Evolutionary conservation across 2,888 invertebrate species (phyloP), one percentile per base, ranked within the genome.

Genomic region (Erannis defoliaria): DNA sequence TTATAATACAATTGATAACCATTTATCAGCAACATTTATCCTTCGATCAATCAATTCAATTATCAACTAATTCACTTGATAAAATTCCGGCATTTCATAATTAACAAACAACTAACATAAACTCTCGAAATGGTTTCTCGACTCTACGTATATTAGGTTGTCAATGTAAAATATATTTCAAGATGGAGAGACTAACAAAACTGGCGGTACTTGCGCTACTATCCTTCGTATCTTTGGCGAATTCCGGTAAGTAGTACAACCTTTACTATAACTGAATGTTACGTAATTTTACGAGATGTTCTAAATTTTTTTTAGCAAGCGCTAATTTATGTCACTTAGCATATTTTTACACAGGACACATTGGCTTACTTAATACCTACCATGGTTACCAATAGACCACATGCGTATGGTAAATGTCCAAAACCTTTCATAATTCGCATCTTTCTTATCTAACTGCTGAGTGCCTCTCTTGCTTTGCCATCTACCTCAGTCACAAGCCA

Each of bases 241-340:
- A 63, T 26, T 69, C 73, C 55, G 78, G 81, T 81, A 71, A 73
- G 78, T 56, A 31, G 19, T 1, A 2, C 33, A n/a, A 6, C 12
- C 6, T 31, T 31, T 18, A 12, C 10, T 2, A 14, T 5, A n/a
- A 12, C 3, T 2, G 3, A 23, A 23, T 2, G 23, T 46, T 46
- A 46, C 29, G 19, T 19, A 48, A 19, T 12, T 48, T n/a, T n/a
- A n/a, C n/a, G n/a, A n/a, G n/a, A n/a, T n/a, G n/a, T n/a, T n/a
- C n/a, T n/a, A n/a, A n/a, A n/a, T n/a, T n/a, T n/a, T n/a, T n/a
- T n/a, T n/a, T n/a, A n/a, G n/a, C n/a, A n/a, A n/a, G n/a, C n/a
- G n/a, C n/a, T n/a, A n/a, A n/a, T n/a, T n/a, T n/a, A n/a, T n/a
- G n/a, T n/a, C n/a, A n/a, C n/a, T n/a, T n/a, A n/a, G n/a, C n/a